Base-by-base conservation (phyloP, 1,140 invertebrate species). In the Branchinecta lynchi region DNA sequence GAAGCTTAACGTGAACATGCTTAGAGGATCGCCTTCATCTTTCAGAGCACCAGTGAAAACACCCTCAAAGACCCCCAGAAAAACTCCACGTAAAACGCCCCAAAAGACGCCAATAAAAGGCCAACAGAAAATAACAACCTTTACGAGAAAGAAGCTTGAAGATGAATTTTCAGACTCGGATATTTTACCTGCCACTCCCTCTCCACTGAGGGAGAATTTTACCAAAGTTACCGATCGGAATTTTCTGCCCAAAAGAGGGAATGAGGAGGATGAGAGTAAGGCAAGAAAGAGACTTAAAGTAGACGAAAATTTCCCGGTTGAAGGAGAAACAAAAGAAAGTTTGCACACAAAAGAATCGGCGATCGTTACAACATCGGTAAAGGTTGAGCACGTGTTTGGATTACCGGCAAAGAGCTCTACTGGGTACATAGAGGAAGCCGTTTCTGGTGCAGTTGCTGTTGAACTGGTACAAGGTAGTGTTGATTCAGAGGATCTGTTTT, bases 401-500 rank as follows among this genome's bases (percentile, higher is more conserved):
- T 60, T 60, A 15, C 6, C 17, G 51, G 12, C 12, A 60, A 20
- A 12, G 3, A 60, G 1, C 17, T 12, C 51, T 60, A 60, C 17
- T 60, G 12, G 12, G 17, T 3, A 60, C 51, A 20, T 20, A 15
- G 51, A 60, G 12, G 51, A 15, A 20, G 12, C 12, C 51, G 17
- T 20, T 60, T 15, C 51, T 6, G 51, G 51, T 12, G 51, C 17
- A 12, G 12, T 12, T 60, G 51, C 12, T 15, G 51, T 60, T 60
- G 51, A 60, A 3, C 2, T 12, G 12, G 51, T 15, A 15, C 2
- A 15, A 20, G 17, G 6, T 6, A 60, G 51, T 15, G 51, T 20
- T 60, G 51, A 60, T 60, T 60, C 51, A 60, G 51, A 60, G 51
- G 51, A 60, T 12, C 51, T 60, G 51, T 60, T 60, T 60, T 20